Evolutionary conservation across 2,797 vertebrate genomes (phyloP).

Genomic region (Podargus strigoides): DNA sequence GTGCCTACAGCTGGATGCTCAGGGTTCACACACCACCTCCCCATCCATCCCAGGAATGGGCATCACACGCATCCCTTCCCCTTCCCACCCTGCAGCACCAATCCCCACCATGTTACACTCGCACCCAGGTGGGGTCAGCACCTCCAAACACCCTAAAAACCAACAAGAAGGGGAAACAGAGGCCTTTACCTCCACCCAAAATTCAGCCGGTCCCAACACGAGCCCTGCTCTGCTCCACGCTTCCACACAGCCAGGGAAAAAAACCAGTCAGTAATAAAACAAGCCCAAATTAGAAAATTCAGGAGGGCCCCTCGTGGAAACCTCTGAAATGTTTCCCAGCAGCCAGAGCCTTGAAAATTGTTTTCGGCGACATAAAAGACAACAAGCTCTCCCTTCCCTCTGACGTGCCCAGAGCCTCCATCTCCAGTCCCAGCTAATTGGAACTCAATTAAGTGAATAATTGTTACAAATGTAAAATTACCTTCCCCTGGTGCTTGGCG

Average conservation of each 20-base stretch:
- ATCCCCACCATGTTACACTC: accelerated
- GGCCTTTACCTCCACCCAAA: neutral
- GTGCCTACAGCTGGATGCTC: neutral
- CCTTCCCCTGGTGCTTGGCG: neutral
- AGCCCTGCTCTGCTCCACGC: accelerated
- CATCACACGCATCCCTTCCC: too few relatives aligned
- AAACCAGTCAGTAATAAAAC: neutral
- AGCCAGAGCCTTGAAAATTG: neutral
- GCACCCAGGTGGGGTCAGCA: neutral
- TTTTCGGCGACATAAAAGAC: neutral
- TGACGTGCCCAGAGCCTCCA: neutral
- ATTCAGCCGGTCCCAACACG: neutral
- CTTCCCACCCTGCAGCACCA: accelerated
- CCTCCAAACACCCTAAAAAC: neutral
- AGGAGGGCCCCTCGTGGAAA: neutral
- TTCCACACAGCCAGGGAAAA: accelerated
- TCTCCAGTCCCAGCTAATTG: constrained; percentile 67
- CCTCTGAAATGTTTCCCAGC: neutral
- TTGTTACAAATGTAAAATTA: constrained; percentile 74
- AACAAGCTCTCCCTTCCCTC: neutral
- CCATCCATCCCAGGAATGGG: accelerated
- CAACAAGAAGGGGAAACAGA: neutral
- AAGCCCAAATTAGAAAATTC: neutral
- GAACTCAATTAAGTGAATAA: constrained; percentile 78
- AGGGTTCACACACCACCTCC: neutral